phyloP scores from a whole-genome alignment of 2,888 invertebrate species.

The Chloroclysta siterata region DNA sequence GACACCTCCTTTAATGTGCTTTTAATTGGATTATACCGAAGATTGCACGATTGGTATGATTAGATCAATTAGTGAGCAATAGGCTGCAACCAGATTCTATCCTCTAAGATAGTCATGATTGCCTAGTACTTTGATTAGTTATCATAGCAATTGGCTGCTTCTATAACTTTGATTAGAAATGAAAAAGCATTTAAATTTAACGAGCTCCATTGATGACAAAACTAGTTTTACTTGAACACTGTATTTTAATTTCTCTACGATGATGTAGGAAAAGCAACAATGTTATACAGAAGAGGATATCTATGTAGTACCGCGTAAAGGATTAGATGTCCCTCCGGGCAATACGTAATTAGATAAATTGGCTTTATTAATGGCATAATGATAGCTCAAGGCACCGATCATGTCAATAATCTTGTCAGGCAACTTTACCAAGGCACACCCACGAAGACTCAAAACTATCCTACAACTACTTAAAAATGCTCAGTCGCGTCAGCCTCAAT shows the following conservation, averaged over 20 bases:
- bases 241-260: neutral
- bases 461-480: constrained; percentile 2
- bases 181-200: neutral
- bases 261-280: constrained; percentile 15
- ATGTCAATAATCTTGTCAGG: constrained; percentile 19
- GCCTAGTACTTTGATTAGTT: constrained; percentile 15
- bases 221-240: neutral
- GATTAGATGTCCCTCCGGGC: constrained; percentile 17
- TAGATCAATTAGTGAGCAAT: constrained; percentile 21
- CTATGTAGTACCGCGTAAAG: constrained; percentile 15
- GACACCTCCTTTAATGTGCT: constrained; percentile 30
- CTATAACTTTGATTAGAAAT: constrained; percentile 4
- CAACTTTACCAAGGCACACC: constrained; percentile 13
- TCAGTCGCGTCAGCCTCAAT: neutral
- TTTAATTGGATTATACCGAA: constrained; percentile 26
- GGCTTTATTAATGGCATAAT: constrained; percentile 30
- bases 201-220: neutral
- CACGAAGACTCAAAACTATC: neutral
- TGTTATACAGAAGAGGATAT: constrained; percentile 13
- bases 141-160: constrained; percentile 2
- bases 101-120: constrained; percentile 1
- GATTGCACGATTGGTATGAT: constrained; percentile 16
- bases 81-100: constrained; percentile 5
- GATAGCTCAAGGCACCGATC: constrained; percentile 29
- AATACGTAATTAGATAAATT: constrained; percentile 30